Evolutionary conservation across 1,140 invertebrate genomes (phyloP).

Genomic region (Dinoponera quadriceps): DNA sequence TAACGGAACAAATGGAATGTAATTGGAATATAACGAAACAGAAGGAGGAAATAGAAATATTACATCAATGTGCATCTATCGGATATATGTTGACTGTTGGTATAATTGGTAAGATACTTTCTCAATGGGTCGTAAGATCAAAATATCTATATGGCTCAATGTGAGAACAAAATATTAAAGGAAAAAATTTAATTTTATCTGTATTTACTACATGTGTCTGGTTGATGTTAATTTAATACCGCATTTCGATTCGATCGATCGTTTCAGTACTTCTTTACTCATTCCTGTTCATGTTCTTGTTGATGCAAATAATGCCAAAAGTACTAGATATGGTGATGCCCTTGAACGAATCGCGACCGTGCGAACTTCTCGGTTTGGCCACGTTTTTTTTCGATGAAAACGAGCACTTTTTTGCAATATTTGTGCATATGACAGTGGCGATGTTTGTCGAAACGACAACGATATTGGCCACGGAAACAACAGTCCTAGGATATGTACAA

Average conservation of each 20-base stretch:
- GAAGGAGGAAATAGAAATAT: slow-evolving; percentile 30
- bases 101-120: background rate
- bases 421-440: slow-evolving; percentile 37
- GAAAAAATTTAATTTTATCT: background rate
- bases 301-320: slow-evolving; percentile 39
- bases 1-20: background rate
- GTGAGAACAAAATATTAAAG: background rate
- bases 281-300: background rate
- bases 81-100: background rate
- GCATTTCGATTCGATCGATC: background rate
- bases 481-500: slow-evolving; percentile 6
- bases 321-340: slow-evolving; percentile 60
- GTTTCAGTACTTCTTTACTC: slow-evolving; percentile 8
- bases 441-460: slow-evolving; percentile 14
- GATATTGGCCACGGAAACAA: slow-evolving; percentile 38
- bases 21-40: slow-evolving; percentile 9
- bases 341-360: slow-evolving; percentile 58
- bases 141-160: background rate
- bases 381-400: slow-evolving; percentile 63
- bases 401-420: slow-evolving; percentile 59
- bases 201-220: background rate
- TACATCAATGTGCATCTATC: background rate
- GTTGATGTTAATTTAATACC: slow-evolving; percentile 4
- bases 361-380: slow-evolving; percentile 35
- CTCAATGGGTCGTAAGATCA: background rate